Conservation (phyloP, 2,113 vertebrate species). For the Engraulis encrasicolus region DNA sequence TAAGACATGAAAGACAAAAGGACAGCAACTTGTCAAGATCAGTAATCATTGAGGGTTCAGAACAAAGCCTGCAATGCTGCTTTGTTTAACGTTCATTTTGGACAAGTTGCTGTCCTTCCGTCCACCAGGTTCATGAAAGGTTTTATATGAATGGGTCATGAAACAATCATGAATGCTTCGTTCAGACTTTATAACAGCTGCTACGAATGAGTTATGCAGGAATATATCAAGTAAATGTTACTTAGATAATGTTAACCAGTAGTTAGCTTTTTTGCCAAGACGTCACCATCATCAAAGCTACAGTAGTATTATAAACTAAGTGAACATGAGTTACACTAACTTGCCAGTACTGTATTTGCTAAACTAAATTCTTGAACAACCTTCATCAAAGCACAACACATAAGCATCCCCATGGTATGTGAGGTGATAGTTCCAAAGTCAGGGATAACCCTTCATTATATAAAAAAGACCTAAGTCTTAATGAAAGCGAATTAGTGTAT, state of each 20-base stretch:
- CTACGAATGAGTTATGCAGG: too few relatives aligned
- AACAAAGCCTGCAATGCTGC: too few relatives aligned
- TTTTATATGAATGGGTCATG: too few relatives aligned
- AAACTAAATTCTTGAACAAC: neutral
- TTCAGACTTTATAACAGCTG: too few relatives aligned
- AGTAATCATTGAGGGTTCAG: too few relatives aligned
- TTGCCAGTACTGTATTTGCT: neutral
- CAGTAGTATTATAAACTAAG: neutral
- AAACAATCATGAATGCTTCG: too few relatives aligned
- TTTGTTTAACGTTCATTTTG: too few relatives aligned
- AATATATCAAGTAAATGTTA: too few relatives aligned
- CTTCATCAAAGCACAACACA: neutral
- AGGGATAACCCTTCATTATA: neutral
- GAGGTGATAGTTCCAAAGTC: conserved; percentile 5
- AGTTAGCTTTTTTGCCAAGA: neutral
- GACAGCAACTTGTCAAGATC: too few relatives aligned
- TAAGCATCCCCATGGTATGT: neutral
- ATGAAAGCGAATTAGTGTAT: neutral
- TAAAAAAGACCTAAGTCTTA: neutral
- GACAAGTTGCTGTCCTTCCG: too few relatives aligned
- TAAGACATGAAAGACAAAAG: too few relatives aligned
- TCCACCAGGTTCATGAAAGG: too few relatives aligned
- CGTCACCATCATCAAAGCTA: neutral
- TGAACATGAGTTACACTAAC: neutral
- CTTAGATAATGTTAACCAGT: neutral